These are phyloP conservation scores for Melanotaenia maccullochi DNA, from an alignment of 2,797 vertebrate species.

Conservation along the genomic window DNA sequence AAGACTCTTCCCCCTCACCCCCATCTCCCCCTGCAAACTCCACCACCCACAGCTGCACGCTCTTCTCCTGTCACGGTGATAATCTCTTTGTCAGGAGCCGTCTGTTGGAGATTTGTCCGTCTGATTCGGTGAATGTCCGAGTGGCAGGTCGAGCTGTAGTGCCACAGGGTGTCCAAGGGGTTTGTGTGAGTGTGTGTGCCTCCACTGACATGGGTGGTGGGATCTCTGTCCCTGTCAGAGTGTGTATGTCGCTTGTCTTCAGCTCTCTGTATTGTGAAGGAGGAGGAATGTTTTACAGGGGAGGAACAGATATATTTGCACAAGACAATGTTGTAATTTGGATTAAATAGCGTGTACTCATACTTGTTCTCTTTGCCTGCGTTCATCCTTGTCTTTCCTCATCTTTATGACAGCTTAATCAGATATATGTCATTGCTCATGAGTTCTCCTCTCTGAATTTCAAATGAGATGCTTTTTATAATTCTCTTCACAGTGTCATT, in stretches of 20 bases:
- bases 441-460: slow-evolving; percentile 11
- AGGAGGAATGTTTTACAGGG: slow-evolving; percentile 37
- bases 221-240: slow-evolving; percentile 90
- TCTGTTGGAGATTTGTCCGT: slow-evolving; percentile 92
- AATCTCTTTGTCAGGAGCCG: slow-evolving; percentile 96
- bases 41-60: slow-evolving; percentile 77
- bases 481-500: not conserved
- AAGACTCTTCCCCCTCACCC: slow-evolving; percentile 31
- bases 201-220: slow-evolving; percentile 86
- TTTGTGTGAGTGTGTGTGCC: slow-evolving; percentile 30
- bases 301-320: slow-evolving; percentile 30
- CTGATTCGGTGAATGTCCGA: slow-evolving; percentile 87
- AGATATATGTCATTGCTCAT: slow-evolving; percentile 9
- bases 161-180: slow-evolving; percentile 72
- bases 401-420: slow-evolving; percentile 19
- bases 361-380: slow-evolving; percentile 19
- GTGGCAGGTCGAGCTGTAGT: slow-evolving; percentile 86
- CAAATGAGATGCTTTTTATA: slow-evolving; percentile 10
- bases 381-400: slow-evolving; percentile 7
- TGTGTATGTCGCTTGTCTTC: slow-evolving; percentile 61
- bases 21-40: slow-evolving; percentile 59
- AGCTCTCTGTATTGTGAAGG: slow-evolving; percentile 43
- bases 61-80: slow-evolving; percentile 86
- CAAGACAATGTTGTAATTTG: slow-evolving; percentile 11
- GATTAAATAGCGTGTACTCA: slow-evolving; percentile 16